Percentiles rank a stretch among this genome's conserved stretches.
phyloP scores from a whole-genome alignment of 2,797 vertebrate species.

The Poecilia velifera region DNA sequence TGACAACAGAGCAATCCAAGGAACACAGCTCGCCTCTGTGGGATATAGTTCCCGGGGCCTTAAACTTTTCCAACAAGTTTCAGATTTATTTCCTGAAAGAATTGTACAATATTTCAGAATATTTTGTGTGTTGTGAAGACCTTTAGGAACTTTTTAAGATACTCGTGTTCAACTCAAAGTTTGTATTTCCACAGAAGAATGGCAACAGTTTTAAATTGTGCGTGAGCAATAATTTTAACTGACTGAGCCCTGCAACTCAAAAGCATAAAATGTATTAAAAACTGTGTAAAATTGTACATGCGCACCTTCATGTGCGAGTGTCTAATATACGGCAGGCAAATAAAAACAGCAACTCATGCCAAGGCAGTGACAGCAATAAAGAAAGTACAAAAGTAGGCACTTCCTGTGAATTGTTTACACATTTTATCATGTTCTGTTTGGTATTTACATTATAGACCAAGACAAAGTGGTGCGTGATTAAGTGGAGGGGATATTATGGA shows the following conservation, averaged over 20 bases:
- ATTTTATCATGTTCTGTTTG: not conserved
- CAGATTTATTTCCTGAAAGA: conserved; percentile 30
- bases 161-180: not conserved
- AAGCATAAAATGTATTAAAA: not conserved
- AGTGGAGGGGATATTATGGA: not conserved
- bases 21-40: not conserved
- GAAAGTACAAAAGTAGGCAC: not conserved
- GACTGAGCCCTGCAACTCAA: not conserved
- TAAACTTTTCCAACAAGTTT: conserved; percentile 36
- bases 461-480: not conserved
- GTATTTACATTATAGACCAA: not conserved
- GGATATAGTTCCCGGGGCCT: conserved; percentile 3
- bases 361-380: not conserved
- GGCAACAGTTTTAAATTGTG: not conserved
- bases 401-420: not conserved
- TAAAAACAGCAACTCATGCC: not conserved
- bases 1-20: not conserved
- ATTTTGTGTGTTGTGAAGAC: not conserved
- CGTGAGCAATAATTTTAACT: not conserved
- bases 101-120: not conserved
- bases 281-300: not conserved
- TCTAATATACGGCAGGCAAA: not conserved
- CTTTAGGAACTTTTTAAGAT: not conserved
- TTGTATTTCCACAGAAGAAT: not conserved
- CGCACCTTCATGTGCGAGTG: not conserved